phyloP scores from a whole-genome alignment of 1,140 invertebrate species.

The Zaprionus ornatus region DNA sequence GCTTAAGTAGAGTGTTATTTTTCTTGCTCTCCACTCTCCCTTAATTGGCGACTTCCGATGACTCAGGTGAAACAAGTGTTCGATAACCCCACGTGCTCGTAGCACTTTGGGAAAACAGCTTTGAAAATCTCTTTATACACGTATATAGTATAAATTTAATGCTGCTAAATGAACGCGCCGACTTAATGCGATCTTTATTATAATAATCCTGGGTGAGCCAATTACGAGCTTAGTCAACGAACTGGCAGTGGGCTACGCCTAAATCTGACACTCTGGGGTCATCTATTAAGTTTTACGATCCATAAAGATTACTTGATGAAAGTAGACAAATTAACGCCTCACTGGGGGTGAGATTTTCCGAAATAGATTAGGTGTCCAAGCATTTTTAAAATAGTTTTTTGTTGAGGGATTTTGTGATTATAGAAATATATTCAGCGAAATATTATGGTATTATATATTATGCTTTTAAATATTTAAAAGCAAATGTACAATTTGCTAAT shows the following conservation, averaged over 20 bases:
- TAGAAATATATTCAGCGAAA: not conserved
- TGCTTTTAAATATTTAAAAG: not conserved
- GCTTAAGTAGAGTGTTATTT: not conserved
- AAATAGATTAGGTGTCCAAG: not conserved
- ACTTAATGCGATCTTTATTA: not conserved
- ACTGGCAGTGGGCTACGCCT: not conserved
- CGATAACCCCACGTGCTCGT: not conserved
- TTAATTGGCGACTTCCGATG: conserved; percentile 5
- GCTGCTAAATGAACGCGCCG: conserved; percentile 6
- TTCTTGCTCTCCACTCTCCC: not conserved
- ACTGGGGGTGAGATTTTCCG: not conserved
- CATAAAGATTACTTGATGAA: conserved; percentile 21
- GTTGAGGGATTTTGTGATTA: not conserved
- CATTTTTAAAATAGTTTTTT: not conserved
- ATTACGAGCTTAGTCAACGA: conserved; percentile 5
- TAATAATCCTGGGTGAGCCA: not conserved
- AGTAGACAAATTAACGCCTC: not conserved
- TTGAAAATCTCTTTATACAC: not conserved
- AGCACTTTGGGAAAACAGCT: conserved; percentile 20
- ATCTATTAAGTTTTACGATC: conserved; percentile 15
- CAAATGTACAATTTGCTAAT: conserved; percentile 1
- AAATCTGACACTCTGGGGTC: conserved; percentile 7
- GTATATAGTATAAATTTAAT: not conserved
- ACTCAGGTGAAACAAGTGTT: conserved; percentile 38
- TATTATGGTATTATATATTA: not conserved